Base-by-base conservation (phyloP, 1,140 invertebrate genomes). In the Hermetia illucens region DNA sequence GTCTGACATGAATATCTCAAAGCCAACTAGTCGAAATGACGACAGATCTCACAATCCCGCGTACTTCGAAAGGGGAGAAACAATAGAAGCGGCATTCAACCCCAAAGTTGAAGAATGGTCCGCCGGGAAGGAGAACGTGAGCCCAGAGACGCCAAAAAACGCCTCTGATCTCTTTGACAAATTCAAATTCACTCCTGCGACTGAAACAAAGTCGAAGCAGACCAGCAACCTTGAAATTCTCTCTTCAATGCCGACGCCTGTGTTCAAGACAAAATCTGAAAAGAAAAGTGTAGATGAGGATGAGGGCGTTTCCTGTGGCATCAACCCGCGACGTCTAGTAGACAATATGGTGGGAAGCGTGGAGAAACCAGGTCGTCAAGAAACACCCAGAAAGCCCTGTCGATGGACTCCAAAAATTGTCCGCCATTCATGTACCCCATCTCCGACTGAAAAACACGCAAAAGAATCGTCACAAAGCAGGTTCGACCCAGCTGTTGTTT, bases 151-250 rank as follows among this genome's bases (percentile, higher is more conserved):
- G 2, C 48, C 51, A 4, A 34, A 31, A 2, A 56, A 52, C 47
- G 37, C 54, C 2, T 41, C 56, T 2, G 44, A 44, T 21, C 31
- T 61, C 13, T 51, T 61, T 24, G 57, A 61, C 38, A 47, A 55
- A 18, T 39, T 61, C 3, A 44, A 53, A 31, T 61, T 61, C 31
- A 61, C 58, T 2, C 58, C 58, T 4, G 38, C 45, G 15, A 42
- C 36, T 9, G 45, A 48, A 4, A 37, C 24, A 16, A 10, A 32
- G 15, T 15, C 17, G 10, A 25, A 36, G 38, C 21, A 41, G 3
- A n/a, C 30, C 24, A n/a, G 32, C 10, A 33, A 41, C 37, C 34
- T 52, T 5, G 55, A 60, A 15, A 53, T 53, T 33, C 39, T 57
- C 8, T 46, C 53, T 19, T 44, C 43, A 6, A 49, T 50, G 42